Percentiles rank a stretch among this genome's conserved stretches.
These are phyloP conservation scores for Pimpla rufipes DNA, from an alignment of 2,888 invertebrate species.

Conservation along the genomic window DNA sequence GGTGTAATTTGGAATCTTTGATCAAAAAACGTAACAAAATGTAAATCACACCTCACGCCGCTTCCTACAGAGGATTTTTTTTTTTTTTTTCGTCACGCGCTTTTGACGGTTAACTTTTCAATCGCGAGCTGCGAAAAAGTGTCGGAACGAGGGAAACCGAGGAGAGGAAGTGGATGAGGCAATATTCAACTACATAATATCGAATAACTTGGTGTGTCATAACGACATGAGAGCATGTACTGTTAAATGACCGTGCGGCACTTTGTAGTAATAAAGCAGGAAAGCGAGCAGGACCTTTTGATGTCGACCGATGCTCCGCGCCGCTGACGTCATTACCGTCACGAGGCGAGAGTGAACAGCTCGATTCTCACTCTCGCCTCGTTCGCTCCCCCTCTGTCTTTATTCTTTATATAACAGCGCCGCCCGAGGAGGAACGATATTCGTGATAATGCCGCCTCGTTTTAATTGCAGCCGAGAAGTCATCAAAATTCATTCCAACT, in stretches of 20 bases:
- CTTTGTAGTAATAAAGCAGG: slow-evolving; percentile 75
- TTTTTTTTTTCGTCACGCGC: neutral
- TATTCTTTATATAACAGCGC: slow-evolving; percentile 3
- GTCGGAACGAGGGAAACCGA: neutral
- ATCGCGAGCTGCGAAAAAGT: neutral
- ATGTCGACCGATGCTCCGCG: slow-evolving; percentile 73
- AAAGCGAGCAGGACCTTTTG: slow-evolving; percentile 77
- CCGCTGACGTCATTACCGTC: slow-evolving; percentile 54
- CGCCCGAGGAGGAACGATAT: neutral
- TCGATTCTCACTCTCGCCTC: slow-evolving; percentile 28
- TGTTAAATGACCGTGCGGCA: slow-evolving; percentile 72
- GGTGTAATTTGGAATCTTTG: no score
- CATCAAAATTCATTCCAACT: neutral
- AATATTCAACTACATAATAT: slow-evolving; percentile 24
- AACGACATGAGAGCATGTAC: slow-evolving; percentile 76
- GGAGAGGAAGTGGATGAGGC: slow-evolving; percentile 21
- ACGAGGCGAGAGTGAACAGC: slow-evolving; percentile 15
- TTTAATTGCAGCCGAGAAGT: neutral
- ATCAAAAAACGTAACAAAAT: no score
- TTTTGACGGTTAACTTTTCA: neutral
- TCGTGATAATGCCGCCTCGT: neutral
- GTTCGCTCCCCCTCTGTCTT: slow-evolving; percentile 31
- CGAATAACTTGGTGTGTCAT: slow-evolving; percentile 64
- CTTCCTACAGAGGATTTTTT: neutral
- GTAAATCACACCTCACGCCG: no score